A percentile compares a stretch with the other conserved stretches of the same genome.
These are phyloP conservation scores for Hyles lineata DNA, from an alignment of 2,888 invertebrate species.

Conservation along the genomic window DNA sequence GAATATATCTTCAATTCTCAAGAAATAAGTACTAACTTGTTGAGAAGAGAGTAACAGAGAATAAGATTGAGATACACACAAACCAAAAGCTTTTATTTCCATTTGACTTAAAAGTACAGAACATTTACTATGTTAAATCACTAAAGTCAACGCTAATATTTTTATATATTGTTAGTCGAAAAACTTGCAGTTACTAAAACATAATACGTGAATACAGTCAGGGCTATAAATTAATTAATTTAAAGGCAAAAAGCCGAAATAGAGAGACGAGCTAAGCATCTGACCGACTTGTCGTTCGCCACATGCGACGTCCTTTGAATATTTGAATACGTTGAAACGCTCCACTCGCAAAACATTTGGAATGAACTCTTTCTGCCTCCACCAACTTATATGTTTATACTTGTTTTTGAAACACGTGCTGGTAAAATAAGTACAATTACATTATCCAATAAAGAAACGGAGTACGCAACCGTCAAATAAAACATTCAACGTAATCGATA, in stretches of 20 bases:
- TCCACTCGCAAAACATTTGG: conserved; percentile 12
- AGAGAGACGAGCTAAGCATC: conserved; percentile 37
- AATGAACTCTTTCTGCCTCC: not conserved
- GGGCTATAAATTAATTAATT: conserved; percentile 30
- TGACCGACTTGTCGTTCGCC: conserved; percentile 45
- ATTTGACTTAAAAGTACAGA: too few relatives aligned
- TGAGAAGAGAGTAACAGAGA: too few relatives aligned
- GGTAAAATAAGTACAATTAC: not conserved
- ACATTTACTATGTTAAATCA: not conserved
- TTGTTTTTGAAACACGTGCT: not conserved
- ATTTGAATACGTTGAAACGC: conserved; percentile 48
- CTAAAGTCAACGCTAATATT: not conserved
- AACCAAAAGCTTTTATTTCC: too few relatives aligned
- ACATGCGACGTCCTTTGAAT: conserved; percentile 53
- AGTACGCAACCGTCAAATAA: not conserved
- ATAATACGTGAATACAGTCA: not conserved
- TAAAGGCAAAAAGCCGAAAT: conserved; percentile 41
- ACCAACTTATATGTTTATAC: not conserved
- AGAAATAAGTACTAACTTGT: too few relatives aligned
- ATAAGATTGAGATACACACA: too few relatives aligned
- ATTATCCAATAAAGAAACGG: not conserved
- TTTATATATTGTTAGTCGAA: not conserved
- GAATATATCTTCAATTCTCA: not conserved
- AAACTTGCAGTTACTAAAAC: not conserved
- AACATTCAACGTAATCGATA: conserved; percentile 1